A percentile compares a stretch with the other conserved stretches of the same genome.
Evolutionary conservation across 2,113 vertebrate species (phyloP).

Genomic region (Cyanoderma ruficeps): DNA sequence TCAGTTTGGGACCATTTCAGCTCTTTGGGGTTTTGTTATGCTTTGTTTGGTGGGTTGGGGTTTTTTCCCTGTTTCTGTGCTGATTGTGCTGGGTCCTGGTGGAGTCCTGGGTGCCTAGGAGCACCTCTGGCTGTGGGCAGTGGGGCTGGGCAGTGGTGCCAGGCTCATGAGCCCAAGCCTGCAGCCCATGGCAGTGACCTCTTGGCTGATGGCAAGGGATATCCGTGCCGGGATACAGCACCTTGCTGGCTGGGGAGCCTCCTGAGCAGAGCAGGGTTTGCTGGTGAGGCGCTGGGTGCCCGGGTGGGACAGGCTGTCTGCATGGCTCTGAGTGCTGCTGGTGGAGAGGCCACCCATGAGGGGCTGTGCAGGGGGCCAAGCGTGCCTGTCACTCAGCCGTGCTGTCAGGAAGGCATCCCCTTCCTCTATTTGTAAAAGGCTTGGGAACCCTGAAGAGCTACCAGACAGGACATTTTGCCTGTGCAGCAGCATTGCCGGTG

Average conservation of each 20-base stretch:
- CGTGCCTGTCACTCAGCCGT: rapidly evolving
- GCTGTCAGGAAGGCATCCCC: background rate
- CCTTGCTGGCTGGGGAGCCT: background rate
- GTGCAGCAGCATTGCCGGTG: background rate
- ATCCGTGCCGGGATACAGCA: rapidly evolving
- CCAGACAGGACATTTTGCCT: rapidly evolving
- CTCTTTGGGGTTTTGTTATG: background rate
- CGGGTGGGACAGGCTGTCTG: rapidly evolving
- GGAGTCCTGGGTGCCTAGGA: rapidly evolving
- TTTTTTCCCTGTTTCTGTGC: too few species aligned
- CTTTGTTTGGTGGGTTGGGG: background rate
- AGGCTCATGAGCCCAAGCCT: rapidly evolving
- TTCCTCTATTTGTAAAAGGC: background rate
- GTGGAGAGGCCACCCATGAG: rapidly evolving
- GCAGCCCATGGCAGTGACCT: rapidly evolving
- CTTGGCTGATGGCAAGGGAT: rapidly evolving
- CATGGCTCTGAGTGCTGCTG: rapidly evolving
- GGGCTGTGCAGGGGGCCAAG: background rate
- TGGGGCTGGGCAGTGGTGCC: background rate
- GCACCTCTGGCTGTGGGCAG: rapidly evolving
- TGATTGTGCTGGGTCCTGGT: background rate
- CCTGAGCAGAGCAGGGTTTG: rapidly evolving
- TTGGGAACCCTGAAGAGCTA: background rate
- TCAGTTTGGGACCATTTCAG: background rate
- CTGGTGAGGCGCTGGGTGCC: rapidly evolving